Conservation (phyloP, 2,113 vertebrate genomes). For the Atlantisia rogersi region DNA sequence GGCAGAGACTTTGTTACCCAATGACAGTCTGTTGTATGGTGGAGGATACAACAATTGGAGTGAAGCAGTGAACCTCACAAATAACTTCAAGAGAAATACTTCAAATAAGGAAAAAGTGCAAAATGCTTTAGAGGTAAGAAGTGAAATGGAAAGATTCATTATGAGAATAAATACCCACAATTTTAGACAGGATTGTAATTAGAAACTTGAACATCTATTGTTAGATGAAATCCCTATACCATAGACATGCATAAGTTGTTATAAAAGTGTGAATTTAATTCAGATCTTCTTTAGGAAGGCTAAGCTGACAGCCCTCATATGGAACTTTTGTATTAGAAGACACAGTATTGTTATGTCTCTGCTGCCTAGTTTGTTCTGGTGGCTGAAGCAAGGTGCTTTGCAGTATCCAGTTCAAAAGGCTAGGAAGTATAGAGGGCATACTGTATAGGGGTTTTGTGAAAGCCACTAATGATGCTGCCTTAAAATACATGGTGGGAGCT, state of each 20-base stretch:
- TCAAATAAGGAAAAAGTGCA: slow-evolving; percentile 81
- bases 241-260: neutral
- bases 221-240: neutral
- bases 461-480: neutral
- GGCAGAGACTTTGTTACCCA: slow-evolving; percentile 95
- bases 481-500: neutral
- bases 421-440: neutral
- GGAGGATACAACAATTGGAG: slow-evolving; percentile 76
- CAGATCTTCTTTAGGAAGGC: neutral
- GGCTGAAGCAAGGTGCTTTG: neutral
- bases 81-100: slow-evolving; percentile 80
- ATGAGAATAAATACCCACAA: neutral
- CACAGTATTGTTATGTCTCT: neutral
- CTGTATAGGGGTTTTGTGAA: neutral
- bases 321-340: neutral
- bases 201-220: neutral
- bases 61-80: slow-evolving; percentile 69
- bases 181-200: neutral
- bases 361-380: neutral
- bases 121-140: slow-evolving; percentile 84
- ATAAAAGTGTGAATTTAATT: neutral
- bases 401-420: neutral
- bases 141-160: neutral
- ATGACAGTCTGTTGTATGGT: slow-evolving; percentile 87
- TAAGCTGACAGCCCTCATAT: neutral